phyloP scores from a whole-genome alignment of 2,888 invertebrate species.

The Poecilobothrus nobilitatus region DNA sequence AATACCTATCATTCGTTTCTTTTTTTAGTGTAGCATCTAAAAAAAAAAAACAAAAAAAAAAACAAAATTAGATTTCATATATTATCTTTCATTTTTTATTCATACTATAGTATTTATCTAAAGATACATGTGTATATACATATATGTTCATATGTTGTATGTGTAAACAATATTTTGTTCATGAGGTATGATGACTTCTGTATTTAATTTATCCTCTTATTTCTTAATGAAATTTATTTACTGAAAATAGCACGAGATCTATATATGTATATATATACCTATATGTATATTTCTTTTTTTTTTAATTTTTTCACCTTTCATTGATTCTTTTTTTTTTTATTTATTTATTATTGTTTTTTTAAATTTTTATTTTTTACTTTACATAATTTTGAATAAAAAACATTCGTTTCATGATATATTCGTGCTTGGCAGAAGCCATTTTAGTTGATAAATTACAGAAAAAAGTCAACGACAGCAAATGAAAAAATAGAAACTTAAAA shows the following conservation, averaged over 20 bases:
- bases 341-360: too few relatives aligned
- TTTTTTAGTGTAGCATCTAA: neutral
- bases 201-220: neutral
- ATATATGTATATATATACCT: too few relatives aligned
- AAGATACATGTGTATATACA: too few relatives aligned
- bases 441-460: neutral
- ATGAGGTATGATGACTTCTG: neutral
- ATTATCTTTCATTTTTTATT: neutral
- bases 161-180: neutral
- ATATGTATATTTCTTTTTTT: too few relatives aligned
- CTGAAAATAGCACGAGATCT: neutral
- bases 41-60: neutral
- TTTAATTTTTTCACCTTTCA: neutral
- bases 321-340: neutral
- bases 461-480: too few relatives aligned
- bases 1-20: neutral
- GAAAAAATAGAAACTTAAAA: too few relatives aligned
- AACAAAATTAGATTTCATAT: neutral
- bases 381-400: too few relatives aligned
- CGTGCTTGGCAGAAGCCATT: conserved; percentile 1
- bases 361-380: too few relatives aligned
- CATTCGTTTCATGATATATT: neutral
- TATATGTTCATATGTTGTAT: neutral
- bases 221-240: neutral
- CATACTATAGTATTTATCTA: neutral